A percentile compares a stretch with the other conserved stretches of the same genome.
These are phyloP conservation scores for Ciconia stormi DNA, from an alignment of 2,113 vertebrate genomes.

Conservation along the genomic window DNA sequence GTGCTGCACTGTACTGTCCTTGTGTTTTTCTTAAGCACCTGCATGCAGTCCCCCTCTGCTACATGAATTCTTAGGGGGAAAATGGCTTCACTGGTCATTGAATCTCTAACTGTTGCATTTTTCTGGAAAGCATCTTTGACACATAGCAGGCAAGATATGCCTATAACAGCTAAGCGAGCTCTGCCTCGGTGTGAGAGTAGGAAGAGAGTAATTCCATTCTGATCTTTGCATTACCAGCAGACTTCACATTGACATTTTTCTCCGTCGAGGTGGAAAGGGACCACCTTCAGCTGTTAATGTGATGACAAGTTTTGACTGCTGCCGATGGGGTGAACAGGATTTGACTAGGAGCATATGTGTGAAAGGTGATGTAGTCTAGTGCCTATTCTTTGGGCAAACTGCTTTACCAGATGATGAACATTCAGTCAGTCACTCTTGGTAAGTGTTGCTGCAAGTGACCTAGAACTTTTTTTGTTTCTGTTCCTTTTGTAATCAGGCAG, in stretches of 20 bases:
- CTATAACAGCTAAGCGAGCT: neutral
- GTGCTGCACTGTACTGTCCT: neutral
- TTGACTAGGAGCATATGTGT: neutral
- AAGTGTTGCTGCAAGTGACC: neutral
- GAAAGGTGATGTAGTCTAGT: neutral
- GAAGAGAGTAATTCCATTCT: neutral
- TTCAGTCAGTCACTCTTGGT: neutral
- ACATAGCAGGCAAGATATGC: neutral
- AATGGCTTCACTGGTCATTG: neutral
- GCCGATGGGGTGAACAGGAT: neutral
- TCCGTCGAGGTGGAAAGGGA: neutral
- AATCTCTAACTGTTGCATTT: neutral
- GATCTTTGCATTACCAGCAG: neutral
- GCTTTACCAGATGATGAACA: neutral
- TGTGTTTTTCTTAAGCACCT: neutral
- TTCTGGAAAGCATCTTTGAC: neutral
- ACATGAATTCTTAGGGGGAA: neutral
- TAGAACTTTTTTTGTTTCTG: neutral
- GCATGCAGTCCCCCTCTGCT: neutral
- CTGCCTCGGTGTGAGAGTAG: neutral
- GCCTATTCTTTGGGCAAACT: neutral
- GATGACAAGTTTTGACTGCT: neutral
- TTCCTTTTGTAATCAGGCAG: constrained; percentile 26
- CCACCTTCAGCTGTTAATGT: neutral
- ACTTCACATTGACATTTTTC: neutral